Conservation (phyloP, 2,888 invertebrate genomes). For the Gari tellinella region DNA sequence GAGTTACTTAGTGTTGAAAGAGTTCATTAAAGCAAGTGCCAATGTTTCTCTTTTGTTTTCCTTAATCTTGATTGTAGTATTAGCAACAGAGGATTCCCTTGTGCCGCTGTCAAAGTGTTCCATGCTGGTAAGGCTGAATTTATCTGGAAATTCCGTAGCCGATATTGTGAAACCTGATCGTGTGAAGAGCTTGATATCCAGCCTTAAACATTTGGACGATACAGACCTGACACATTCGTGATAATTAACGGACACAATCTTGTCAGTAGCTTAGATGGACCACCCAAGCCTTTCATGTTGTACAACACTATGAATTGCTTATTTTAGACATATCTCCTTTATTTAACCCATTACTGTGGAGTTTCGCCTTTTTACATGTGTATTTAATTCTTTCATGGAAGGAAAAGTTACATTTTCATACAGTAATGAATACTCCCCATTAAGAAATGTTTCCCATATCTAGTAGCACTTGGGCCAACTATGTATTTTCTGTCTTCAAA, state of each 20-base stretch:
- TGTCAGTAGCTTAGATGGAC: too few species aligned
- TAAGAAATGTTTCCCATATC: too few species aligned
- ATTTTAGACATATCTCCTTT: background rate
- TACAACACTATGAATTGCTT: too few species aligned
- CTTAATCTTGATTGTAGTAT: conserved; percentile 28
- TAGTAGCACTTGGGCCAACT: too few species aligned
- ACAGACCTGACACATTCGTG: conserved; percentile 9
- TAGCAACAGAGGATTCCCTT: conserved; percentile 28
- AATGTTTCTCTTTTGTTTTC: conserved; percentile 18
- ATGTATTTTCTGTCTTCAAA: too few species aligned
- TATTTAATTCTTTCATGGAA: background rate
- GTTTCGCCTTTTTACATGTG: background rate
- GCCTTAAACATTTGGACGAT: conserved; percentile 20
- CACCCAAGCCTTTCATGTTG: too few species aligned
- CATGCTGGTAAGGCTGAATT: conserved; percentile 38
- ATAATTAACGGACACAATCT: background rate
- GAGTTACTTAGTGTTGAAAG: too few species aligned
- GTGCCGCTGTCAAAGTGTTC: conserved; percentile 27
- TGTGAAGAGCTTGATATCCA: conserved; percentile 32
- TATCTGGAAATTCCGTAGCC: conserved; percentile 50
- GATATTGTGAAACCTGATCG: conserved; percentile 13
- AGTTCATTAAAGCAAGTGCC: too few species aligned
- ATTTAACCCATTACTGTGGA: background rate
- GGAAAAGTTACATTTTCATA: too few species aligned
- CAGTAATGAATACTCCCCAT: too few species aligned